Percentiles rank a stretch among this genome's conserved stretches.
Evolutionary conservation across 1,140 invertebrate genomes (phyloP).

Genomic region (Zaprionus lachaisei): DNA sequence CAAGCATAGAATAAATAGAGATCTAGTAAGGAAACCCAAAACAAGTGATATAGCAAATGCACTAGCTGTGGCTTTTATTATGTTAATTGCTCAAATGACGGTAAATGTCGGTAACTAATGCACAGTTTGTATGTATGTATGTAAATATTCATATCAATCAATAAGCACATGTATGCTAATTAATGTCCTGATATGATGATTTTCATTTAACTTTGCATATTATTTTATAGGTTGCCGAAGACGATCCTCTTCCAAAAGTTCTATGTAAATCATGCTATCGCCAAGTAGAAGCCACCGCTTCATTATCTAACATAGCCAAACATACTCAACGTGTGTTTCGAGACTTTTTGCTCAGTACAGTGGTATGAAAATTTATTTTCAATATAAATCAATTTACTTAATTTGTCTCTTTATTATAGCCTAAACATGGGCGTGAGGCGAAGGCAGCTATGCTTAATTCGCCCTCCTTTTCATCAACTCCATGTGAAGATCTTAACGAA

Average conservation of each 20-base stretch:
- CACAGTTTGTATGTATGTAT: background rate
- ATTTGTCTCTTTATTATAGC: slow-evolving; percentile 33
- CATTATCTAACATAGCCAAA: slow-evolving; percentile 78
- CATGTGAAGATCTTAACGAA: slow-evolving; percentile 7
- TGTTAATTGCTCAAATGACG: background rate
- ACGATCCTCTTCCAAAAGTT: slow-evolving; percentile 75
- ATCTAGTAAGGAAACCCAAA: background rate
- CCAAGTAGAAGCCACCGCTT: slow-evolving; percentile 78
- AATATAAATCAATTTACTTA: background rate
- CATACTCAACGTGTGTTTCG: slow-evolving; percentile 74
- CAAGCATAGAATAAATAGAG: background rate
- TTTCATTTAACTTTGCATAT: background rate
- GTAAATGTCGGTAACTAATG: background rate
- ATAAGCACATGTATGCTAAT: background rate
- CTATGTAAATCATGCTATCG: slow-evolving; percentile 80
- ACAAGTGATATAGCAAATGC: background rate
- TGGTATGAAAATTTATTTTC: slow-evolving; percentile 45
- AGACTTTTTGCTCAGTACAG: slow-evolving; percentile 73
- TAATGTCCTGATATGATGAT: background rate
- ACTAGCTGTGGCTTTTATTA: background rate
- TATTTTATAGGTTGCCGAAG: slow-evolving; percentile 61
- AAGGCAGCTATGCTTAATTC: slow-evolving; percentile 26
- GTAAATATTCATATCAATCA: background rate
- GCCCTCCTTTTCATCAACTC: background rate
- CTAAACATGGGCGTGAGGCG: slow-evolving; percentile 56